These are phyloP conservation scores for Spea hammondii DNA, from an alignment of 2,797 vertebrate genomes.

Conservation along the genomic window DNA sequence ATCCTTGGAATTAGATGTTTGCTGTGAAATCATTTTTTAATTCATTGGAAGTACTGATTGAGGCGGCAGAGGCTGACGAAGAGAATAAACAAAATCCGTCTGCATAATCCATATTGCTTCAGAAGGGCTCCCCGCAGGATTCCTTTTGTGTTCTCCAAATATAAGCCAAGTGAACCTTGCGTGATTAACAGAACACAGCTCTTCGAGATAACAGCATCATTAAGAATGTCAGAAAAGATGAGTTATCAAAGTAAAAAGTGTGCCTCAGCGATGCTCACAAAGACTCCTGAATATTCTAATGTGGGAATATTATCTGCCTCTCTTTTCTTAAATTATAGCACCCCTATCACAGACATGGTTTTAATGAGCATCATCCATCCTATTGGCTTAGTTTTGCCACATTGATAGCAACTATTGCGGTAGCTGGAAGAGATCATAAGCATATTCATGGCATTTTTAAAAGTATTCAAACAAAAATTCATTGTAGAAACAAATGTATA, in stretches of 20 bases:
- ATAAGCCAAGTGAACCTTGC: slow-evolving; percentile 47
- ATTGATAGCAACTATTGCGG: background rate
- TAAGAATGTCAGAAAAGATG: slow-evolving; percentile 48
- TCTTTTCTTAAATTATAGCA: slow-evolving; percentile 8
- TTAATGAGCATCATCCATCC: background rate
- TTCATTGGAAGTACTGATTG: slow-evolving; percentile 47
- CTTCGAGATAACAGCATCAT: slow-evolving; percentile 46
- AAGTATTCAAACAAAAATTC: too few species aligned
- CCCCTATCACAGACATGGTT: background rate
- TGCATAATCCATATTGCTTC: slow-evolving; percentile 50
- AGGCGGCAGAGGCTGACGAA: slow-evolving; percentile 43
- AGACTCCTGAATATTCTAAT: slow-evolving; percentile 9
- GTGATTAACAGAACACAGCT: slow-evolving; percentile 48
- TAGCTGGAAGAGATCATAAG: background rate
- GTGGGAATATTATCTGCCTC: slow-evolving; percentile 9
- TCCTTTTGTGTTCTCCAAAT: slow-evolving; percentile 45
- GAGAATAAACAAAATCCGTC: slow-evolving; percentile 48
- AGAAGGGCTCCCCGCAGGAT: slow-evolving; percentile 50
- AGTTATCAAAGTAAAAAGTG: slow-evolving; percentile 43
- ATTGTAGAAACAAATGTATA: too few species aligned
- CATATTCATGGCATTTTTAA: too few species aligned
- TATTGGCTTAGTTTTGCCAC: background rate
- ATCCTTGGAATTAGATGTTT: slow-evolving; percentile 48
- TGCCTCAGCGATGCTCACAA: slow-evolving; percentile 31
- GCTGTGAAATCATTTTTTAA: slow-evolving; percentile 52